Percentiles rank a stretch among this genome's conserved stretches.
Conservation (phyloP, 2,888 invertebrate genomes). For the Melieria picta region DNA sequence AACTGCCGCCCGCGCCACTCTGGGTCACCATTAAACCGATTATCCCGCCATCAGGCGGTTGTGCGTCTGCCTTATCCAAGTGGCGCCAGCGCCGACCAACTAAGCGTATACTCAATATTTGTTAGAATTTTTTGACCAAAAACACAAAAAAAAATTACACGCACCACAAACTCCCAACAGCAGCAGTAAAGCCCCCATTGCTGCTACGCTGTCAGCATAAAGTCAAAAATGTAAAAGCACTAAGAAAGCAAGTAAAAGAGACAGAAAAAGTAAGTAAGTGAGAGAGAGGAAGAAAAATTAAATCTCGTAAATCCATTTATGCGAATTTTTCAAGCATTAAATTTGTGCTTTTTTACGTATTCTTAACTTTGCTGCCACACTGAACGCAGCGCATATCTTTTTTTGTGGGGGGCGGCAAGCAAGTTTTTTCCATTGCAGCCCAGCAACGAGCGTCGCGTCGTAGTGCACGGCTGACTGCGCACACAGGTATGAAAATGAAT, state of each 20-base stretch:
- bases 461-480: background rate
- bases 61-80: no score
- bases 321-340: conserved; percentile 60
- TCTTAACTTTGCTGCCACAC: conserved; percentile 46
- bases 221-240: no score
- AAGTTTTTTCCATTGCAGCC: background rate
- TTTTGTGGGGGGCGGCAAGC: background rate
- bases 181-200: no score
- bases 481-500: conserved; percentile 49
- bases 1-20: no score
- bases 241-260: background rate
- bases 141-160: no score
- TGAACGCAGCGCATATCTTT: background rate
- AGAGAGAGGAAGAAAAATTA: background rate
- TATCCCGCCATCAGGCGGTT: conserved; percentile 8
- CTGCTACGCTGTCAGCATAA: no score
- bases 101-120: no score
- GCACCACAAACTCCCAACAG: no score
- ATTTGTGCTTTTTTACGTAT: conserved; percentile 56
- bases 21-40: conserved; percentile 30
- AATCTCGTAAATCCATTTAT: conserved; percentile 58
- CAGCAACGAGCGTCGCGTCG: background rate
- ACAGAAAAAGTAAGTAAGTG: background rate
- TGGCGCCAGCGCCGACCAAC: no score
- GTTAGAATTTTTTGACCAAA: no score